A percentile compares a stretch with the other conserved stretches of the same genome.
Conservation (phyloP, 1,140 invertebrate species). For the Chelonus insularis region DNA sequence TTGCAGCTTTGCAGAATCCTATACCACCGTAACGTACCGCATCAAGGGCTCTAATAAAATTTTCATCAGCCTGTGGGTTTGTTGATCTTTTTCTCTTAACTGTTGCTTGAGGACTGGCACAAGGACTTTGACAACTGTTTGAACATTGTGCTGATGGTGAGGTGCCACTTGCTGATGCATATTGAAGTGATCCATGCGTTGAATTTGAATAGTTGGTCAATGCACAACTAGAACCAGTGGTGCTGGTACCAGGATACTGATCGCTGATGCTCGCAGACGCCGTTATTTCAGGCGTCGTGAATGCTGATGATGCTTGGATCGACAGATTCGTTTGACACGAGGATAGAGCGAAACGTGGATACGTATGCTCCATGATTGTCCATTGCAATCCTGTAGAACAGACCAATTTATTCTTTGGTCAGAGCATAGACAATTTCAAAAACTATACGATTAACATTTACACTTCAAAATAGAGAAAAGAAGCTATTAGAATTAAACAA, state of each 20-base stretch:
- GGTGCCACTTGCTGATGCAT: constrained; percentile 33
- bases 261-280: constrained; percentile 50
- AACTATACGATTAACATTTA: not conserved
- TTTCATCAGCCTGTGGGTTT: constrained; percentile 77
- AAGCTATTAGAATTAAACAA: too few species aligned
- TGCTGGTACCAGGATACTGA: constrained; percentile 47
- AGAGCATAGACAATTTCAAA: constrained; percentile 8
- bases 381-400: constrained; percentile 70
- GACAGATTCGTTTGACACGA: constrained; percentile 64
- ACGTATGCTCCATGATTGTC: constrained; percentile 71
- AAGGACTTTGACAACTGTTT: constrained; percentile 51
- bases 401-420: constrained; percentile 47
- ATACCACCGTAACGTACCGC: constrained; percentile 80
- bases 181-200: constrained; percentile 33
- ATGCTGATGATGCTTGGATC: constrained; percentile 54
- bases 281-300: constrained; percentile 57
- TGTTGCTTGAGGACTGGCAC: constrained; percentile 54
- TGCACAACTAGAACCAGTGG: constrained; percentile 46
- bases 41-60: constrained; percentile 76
- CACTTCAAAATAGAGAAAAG: not conserved
- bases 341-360: constrained; percentile 66
- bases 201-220: constrained; percentile 50
- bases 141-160: constrained; percentile 47
- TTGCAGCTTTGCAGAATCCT: constrained; percentile 81
- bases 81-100: constrained; percentile 65